Percentiles rank a stretch among this genome's conserved stretches.
Conservation (phyloP, 2,797 vertebrate species). For the Aeoliscus strigatus region DNA sequence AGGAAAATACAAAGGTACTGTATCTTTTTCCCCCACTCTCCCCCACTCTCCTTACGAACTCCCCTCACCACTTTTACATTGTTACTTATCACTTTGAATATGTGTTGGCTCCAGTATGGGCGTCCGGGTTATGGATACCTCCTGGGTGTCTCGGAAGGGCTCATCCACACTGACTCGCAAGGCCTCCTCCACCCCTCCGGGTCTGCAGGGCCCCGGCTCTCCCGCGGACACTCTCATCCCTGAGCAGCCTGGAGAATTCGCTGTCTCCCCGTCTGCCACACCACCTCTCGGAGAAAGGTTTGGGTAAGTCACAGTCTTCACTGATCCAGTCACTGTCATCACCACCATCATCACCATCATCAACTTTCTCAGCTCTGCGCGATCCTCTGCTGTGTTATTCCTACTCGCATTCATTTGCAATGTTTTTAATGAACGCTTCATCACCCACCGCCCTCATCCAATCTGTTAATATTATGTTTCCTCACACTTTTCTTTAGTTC, state of each 20-base stretch:
- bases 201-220: slow-evolving; percentile 81
- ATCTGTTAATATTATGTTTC: slow-evolving; percentile 17
- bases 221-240: slow-evolving; percentile 82
- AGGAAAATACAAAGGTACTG: slow-evolving; percentile 99
- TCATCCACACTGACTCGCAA: slow-evolving; percentile 82
- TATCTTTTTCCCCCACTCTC: slow-evolving; percentile 51
- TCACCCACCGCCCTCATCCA: too few relatives aligned
- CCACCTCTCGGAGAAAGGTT: slow-evolving; percentile 79
- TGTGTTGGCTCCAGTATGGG: slow-evolving; percentile 83
- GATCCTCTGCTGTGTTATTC: slow-evolving; percentile 27
- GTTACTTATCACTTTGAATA: slow-evolving; percentile 9
- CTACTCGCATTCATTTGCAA: slow-evolving; percentile 11
- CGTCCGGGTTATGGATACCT: slow-evolving; percentile 98
- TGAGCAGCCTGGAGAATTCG: slow-evolving; percentile 82
- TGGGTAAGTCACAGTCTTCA: slow-evolving; percentile 78
- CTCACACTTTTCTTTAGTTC: slow-evolving; percentile 21
- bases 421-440: too few relatives aligned
- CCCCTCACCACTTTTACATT: neutral
- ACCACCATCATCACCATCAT: slow-evolving; percentile 29
- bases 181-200: slow-evolving; percentile 82
- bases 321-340: slow-evolving; percentile 16
- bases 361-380: slow-evolving; percentile 23
- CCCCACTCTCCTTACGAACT: slow-evolving; percentile 16
- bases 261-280: slow-evolving; percentile 75
- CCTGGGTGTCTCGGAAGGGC: slow-evolving; percentile 95